Base-by-base conservation (phyloP, 2,888 invertebrate genomes). In the Microctonus aethiopoides region DNA sequence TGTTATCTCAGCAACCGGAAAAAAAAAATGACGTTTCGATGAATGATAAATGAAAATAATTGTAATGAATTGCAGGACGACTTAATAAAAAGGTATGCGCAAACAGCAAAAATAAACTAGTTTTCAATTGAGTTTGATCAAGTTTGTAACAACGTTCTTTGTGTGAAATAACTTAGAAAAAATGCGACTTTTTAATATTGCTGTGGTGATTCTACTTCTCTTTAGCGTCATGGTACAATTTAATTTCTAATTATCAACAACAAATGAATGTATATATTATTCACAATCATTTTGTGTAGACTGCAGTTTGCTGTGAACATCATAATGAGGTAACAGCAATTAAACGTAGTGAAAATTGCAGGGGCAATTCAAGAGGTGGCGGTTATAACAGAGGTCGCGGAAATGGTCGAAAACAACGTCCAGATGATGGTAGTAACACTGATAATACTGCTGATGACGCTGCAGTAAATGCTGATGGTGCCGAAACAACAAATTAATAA, bases 101-200 rank as follows among this genome's bases (percentile, higher is more conserved):
- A 7, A 52, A 10, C 22, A 52, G 22, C 20, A 2, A 4, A 22
- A 52, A 2, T 10, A 6, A 10, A 52, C 10, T 20, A 20, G 5
- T 4, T 16, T 22, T 7, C 22, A 2, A 22, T 1, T 52, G 51
- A 9, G 9, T 22, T 9, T 4, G 5, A 7, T 20, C 10, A 24
- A 22, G 22, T 7, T 24, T 22, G 51, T 22, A 20, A 0, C 5
- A 52, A 52, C 10, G 22, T 22, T 16, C 7, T 10, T 10, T 10
- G 7, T 52, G 3, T 4, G 22, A 52, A 22, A 20, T 22, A 4
- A 22, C n/a, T n/a, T 52, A 13, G 32, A 11, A 32, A 64, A 39
- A 51, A 75, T 75, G 75, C 72, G 64, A 62, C 46, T 69, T 54
- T 34, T 70, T 39, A 67, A 54, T 60, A 9, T 72, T 46, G 54